A percentile compares a stretch with the other conserved stretches of the same genome.
Evolutionary conservation across 2,797 vertebrate species (phyloP).

Genomic region (Lagodon rhomboides): DNA sequence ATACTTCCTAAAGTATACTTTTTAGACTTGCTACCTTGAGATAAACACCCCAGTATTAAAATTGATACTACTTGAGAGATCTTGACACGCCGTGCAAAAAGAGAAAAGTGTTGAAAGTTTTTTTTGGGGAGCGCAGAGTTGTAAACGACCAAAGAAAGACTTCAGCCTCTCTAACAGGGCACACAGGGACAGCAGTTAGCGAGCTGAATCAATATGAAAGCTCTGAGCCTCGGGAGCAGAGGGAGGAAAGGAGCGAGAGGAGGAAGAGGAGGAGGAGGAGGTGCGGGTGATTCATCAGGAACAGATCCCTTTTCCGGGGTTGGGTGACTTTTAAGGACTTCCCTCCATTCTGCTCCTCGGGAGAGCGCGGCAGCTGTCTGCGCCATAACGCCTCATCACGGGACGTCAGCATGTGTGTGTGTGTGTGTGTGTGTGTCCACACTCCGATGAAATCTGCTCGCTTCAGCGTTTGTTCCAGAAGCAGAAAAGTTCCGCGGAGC

Average conservation of each 20-base stretch:
- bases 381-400: conserved; percentile 24
- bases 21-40: background rate
- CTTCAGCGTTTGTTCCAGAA: conserved; percentile 54
- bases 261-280: conserved; percentile 33
- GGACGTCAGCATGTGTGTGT: conserved; percentile 4
- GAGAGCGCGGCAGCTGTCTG: conserved; percentile 54
- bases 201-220: conserved; percentile 74
- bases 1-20: conserved; percentile 3
- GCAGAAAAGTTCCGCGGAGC: conserved; percentile 48
- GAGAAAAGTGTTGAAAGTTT: conserved; percentile 34
- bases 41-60: background rate
- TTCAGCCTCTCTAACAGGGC: conserved; percentile 60
- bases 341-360: conserved; percentile 39
- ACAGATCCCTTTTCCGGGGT: conserved; percentile 38
- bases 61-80: conserved; percentile 2
- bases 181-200: conserved; percentile 65
- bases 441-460: conserved; percentile 49
- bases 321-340: conserved; percentile 70
- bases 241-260: conserved; percentile 40
- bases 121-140: conserved; percentile 10
- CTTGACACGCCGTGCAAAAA: conserved; percentile 24
- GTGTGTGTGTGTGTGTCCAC: conserved; percentile 16
- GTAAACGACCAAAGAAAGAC: conserved; percentile 54
- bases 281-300: conserved; percentile 60
- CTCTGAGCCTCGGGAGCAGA: conserved; percentile 48